These are phyloP conservation scores for Proterorhinus semilunaris DNA, from an alignment of 2,113 vertebrate species.

Conservation along the genomic window DNA sequence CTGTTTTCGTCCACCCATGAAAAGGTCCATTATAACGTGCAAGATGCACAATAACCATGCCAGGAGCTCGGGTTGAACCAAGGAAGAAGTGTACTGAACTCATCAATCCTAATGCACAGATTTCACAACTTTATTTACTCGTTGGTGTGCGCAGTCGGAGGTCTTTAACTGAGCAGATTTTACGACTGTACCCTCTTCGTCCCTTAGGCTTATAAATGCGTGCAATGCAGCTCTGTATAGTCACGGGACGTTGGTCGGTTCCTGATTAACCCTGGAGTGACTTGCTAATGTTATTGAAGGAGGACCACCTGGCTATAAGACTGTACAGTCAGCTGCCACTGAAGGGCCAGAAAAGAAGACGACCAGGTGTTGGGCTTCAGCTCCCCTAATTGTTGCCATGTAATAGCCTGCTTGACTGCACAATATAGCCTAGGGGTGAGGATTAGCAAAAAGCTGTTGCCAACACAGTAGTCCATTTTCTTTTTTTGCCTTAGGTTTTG, in stretches of 20 bases:
- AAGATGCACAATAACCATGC: constrained; percentile 66
- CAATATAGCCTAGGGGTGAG: constrained; percentile 83
- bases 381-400: constrained; percentile 81
- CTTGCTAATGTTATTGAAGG: constrained; percentile 89
- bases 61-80: constrained; percentile 50
- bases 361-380: constrained; percentile 85
- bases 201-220: constrained; percentile 67
- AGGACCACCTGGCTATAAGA: constrained; percentile 89
- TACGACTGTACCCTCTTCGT: constrained; percentile 77
- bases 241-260: constrained; percentile 70
- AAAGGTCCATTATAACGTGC: constrained; percentile 76
- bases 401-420: constrained; percentile 87
- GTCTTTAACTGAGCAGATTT: constrained; percentile 82
- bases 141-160: constrained; percentile 54
- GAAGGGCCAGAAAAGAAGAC: constrained; percentile 79
- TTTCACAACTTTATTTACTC: constrained; percentile 55
- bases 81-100: constrained; percentile 44
- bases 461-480: constrained; percentile 78
- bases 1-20: constrained; percentile 75
- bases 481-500: constrained; percentile 70
- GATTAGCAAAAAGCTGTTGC: constrained; percentile 82
- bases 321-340: constrained; percentile 87
- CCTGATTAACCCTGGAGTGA: constrained; percentile 88
- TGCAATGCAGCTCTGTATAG: constrained; percentile 58
- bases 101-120: constrained; percentile 50